Base-by-base conservation (phyloP, 64 coral and sea anemone genomes). In the Trachythela sp. region DNA sequence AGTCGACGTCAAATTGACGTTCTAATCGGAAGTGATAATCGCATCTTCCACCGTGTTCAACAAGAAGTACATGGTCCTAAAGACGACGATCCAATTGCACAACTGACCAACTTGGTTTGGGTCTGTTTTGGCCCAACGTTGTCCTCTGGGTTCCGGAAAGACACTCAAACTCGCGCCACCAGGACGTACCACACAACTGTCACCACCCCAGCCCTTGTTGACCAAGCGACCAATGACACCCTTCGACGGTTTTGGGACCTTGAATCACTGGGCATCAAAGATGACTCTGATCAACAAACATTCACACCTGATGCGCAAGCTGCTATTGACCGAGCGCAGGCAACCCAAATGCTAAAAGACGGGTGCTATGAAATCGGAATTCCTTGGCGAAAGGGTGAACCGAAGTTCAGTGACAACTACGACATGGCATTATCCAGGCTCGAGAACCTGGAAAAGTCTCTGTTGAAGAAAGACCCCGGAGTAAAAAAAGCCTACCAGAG, bases 391-490 rank as follows among this genome's bases (percentile, higher is more conserved):
- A 86, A 87, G 27, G 27, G 60, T 39, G 84, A 93, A 42, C 92
- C 88, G 29, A 58, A 90, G 34, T 83, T 93, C 13, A 90, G 42
- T 13, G 83, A 93, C 64, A 91, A 91, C 40, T 89, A 91, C 68
- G 64, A 85, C 0, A 84, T 91, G 36, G 85, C 76, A 52, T 56
- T 72, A 7, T 6, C 87, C 1, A 41, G 76, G 88, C 37, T 48
- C 37, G 41, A 89, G 26, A 70, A 59, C 40, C 87, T 75, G 37
- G 87, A 89, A 45, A 89, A 89, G 67, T 89, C 87, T 60, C 68
- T 89, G 13, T 33, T 34, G 20, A 77, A 48, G 37, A 29, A 77
- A 50, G 54, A 24, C 18, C 38, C 9, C 14, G 71, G 77, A 7
- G 48, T 86, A 11, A 91, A 84, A 80, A 45, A 92, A 36, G 54